Evolutionary conservation across 2,888 invertebrate genomes (phyloP).

Genomic region (Piscicola geometra): DNA sequence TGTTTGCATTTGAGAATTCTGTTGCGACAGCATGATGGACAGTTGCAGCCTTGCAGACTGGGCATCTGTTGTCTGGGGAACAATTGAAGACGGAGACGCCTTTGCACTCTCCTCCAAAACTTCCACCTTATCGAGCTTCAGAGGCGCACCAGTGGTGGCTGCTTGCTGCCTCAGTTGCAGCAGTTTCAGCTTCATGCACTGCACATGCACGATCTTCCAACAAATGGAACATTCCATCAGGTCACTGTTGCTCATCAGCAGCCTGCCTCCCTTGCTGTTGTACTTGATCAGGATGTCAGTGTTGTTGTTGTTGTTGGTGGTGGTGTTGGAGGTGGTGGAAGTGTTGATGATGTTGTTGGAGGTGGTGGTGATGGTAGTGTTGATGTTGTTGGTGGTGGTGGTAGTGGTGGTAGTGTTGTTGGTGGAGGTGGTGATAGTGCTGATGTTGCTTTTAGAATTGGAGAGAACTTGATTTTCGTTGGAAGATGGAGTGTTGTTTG

Average conservation of each 20-base stretch:
- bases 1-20: no score
- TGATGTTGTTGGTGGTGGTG: not conserved
- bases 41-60: not conserved
- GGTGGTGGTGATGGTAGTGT: not conserved
- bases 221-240: constrained; percentile 93
- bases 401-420: not conserved
- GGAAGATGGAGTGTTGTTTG: no score
- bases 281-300: not conserved
- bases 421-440: not conserved
- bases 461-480: not conserved
- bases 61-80: not conserved
- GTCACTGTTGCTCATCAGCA: constrained; percentile 66
- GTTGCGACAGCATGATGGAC: no score
- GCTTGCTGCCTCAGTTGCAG: constrained; percentile 7
- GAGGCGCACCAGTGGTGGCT: no score
- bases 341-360: no score
- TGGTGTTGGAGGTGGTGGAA: not conserved
- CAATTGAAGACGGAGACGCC: no score
- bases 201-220: constrained; percentile 86
- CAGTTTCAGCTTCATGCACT: constrained; percentile 34
- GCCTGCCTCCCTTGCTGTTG: constrained; percentile 79
- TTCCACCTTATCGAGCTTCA: no score
- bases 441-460: not conserved
- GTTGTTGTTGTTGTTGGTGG: not conserved
- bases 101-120: no score